Evolutionary conservation across 1,140 invertebrate species (phyloP), one percentile per base, ranked within the genome.

Genomic region (Drosophila watanabei): DNA sequence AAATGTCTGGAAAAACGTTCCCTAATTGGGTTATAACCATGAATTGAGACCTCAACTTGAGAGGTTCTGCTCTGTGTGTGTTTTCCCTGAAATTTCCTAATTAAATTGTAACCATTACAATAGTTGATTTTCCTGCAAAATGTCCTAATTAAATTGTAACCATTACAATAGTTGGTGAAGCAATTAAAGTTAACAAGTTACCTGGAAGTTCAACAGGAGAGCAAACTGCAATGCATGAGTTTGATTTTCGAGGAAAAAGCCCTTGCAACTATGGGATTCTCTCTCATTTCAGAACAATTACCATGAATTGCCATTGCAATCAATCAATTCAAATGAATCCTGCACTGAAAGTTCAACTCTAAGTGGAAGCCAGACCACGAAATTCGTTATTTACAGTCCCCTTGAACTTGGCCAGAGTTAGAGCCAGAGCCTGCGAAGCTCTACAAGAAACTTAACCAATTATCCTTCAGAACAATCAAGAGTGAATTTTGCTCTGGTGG

Each of bases 401-500:
- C 35, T 30, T 24, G 28, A 13, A 37, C n/a, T 24, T 24, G 24
- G 24, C 24, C 4, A 13, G 20, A 54, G 37, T 4, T 35, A 43
- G 14, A 18, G 33, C 10, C 43, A 1, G 5, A 37, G 20, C 33
- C 24, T 7, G 33, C n/a, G 61, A 54, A 70, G 66, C 66, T 54
- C 37, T n/a, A 37, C 39, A 46, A 71, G 41, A 45, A 71, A 69
- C 64, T 64, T 75, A 43, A 57, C 54, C 49, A 75, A 75, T 63
- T 63, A 56, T 73, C 59, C 35, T 10, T 33, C 48, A 51, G 33
- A 52, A 62, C 46, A 39, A 54, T 54, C 66, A 41, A 63, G 20
- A 37, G 58, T 20, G 33, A n/a, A 49, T 33, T 63, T 43, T 24
- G 35, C 43, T 41, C 37, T 32, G 43, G 14, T 39, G 48, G 30